Evolutionary conservation across 2,113 vertebrate genomes (phyloP).

Genomic region (Marmota flaviventris): DNA sequence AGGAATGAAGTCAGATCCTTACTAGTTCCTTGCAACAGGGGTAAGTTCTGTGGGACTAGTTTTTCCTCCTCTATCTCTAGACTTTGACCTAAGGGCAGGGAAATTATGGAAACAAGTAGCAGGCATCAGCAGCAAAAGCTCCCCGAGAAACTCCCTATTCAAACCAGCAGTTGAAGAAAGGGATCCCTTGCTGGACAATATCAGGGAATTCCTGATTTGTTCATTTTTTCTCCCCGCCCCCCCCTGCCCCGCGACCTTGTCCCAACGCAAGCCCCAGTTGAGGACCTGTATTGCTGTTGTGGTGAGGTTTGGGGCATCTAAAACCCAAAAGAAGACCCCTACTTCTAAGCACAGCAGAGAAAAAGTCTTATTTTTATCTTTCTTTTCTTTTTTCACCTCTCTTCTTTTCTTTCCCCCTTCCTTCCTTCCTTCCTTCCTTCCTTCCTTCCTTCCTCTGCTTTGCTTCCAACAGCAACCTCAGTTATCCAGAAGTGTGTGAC

Average conservation of each 20-base stretch:
- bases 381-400: too few relatives aligned
- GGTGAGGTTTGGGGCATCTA: not conserved
- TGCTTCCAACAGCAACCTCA: conserved; percentile 13
- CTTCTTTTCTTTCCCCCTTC: too few relatives aligned
- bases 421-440: too few relatives aligned
- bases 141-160: not conserved
- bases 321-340: not conserved
- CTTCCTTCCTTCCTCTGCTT: not conserved
- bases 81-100: not conserved
- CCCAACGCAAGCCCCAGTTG: not conserved
- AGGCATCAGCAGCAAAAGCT: not conserved
- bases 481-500: not conserved
- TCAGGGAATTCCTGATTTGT: not conserved
- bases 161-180: not conserved
- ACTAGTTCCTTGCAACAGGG: not conserved
- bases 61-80: not conserved
- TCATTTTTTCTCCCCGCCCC: not conserved
- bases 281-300: not conserved
- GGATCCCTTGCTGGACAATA: not conserved
- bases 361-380: not conserved
- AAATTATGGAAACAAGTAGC: not conserved
- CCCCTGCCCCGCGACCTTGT: not conserved
- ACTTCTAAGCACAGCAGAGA: not conserved
- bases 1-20: not conserved
- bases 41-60: not conserved